A percentile compares a stretch with the other conserved stretches of the same genome.
phyloP scores from a whole-genome alignment of 2,888 invertebrate genomes.

The Conus canariensis region DNA sequence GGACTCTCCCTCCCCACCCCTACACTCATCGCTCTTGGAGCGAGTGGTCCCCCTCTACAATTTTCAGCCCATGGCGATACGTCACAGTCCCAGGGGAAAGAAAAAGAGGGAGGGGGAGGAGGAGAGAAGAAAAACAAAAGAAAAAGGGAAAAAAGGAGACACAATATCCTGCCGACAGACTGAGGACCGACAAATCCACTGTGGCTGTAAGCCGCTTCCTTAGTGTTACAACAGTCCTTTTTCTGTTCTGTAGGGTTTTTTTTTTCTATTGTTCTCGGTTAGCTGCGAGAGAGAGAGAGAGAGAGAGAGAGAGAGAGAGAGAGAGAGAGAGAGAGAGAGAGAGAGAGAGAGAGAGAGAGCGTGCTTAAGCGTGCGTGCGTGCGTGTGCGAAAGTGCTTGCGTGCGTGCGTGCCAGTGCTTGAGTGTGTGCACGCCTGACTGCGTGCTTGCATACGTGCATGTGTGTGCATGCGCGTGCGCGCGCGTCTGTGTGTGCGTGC shows the following conservation, averaged over 20 bases:
- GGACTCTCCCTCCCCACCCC: too few species aligned
- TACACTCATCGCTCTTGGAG: too few species aligned
- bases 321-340: constrained; percentile 20
- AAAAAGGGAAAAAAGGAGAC: neutral
- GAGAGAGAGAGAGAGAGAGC: neutral
- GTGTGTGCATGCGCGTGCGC: neutral
- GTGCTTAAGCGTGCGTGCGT: too few species aligned
- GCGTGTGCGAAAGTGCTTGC: too few species aligned
- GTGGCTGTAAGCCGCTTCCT: too few species aligned
- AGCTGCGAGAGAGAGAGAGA: neutral
- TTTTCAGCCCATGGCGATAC: too few species aligned
- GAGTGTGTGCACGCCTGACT: neutral
- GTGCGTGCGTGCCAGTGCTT: too few species aligned
- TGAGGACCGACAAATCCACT: too few species aligned
- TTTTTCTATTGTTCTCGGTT: neutral
- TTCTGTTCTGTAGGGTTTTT: too few species aligned
- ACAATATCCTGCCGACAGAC: neutral
- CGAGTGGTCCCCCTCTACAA: too few species aligned
- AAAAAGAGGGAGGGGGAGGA: neutral
- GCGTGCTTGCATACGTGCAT: neutral
- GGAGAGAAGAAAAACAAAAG: too few species aligned
- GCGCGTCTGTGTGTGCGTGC: neutral
- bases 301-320: constrained; percentile 20
- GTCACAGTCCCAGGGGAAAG: neutral
- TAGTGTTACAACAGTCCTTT: too few species aligned